These are phyloP conservation scores for Pandemis heparana DNA, from an alignment of 2,888 invertebrate genomes.

Conservation along the genomic window DNA sequence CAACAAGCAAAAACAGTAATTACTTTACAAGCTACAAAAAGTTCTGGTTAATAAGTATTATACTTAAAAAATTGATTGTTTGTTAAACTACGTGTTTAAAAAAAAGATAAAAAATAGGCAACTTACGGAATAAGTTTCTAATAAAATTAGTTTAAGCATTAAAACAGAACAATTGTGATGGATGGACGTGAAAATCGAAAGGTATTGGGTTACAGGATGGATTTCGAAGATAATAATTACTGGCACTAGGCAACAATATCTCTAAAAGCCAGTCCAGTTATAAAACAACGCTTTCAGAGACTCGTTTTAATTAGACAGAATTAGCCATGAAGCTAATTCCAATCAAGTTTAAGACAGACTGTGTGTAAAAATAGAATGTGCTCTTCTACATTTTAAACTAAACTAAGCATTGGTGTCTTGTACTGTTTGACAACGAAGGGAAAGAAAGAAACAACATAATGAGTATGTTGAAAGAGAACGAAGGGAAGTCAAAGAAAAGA, in stretches of 20 bases:
- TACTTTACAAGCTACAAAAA: not conserved
- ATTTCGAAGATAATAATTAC: not conserved
- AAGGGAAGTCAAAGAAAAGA: too few species aligned
- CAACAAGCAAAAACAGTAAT: not conserved
- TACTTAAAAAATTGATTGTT: not conserved
- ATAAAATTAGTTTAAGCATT: too few species aligned
- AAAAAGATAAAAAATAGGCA: not conserved
- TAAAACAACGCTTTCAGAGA: conserved; percentile 9
- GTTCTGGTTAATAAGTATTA: not conserved
- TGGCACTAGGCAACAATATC: not conserved
- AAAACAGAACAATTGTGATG: not conserved
- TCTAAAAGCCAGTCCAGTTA: not conserved
- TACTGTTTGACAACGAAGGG: not conserved
- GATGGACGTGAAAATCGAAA: not conserved
- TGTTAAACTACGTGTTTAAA: not conserved
- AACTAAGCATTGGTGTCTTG: not conserved
- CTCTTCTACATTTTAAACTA: conserved; percentile 1
- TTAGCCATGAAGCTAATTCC: conserved; percentile 29
- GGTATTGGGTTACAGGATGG: not conserved
- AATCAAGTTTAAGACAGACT: conserved; percentile 16
- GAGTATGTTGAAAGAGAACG: too few species aligned
- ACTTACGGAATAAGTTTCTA: not conserved
- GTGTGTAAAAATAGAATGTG: conserved; percentile 19
- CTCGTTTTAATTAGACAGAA: conserved; percentile 16
- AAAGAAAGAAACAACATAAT: too few species aligned